These are phyloP conservation scores for Synanthedon vespiformis DNA, from an alignment of 2,888 invertebrate species.

Conservation along the genomic window DNA sequence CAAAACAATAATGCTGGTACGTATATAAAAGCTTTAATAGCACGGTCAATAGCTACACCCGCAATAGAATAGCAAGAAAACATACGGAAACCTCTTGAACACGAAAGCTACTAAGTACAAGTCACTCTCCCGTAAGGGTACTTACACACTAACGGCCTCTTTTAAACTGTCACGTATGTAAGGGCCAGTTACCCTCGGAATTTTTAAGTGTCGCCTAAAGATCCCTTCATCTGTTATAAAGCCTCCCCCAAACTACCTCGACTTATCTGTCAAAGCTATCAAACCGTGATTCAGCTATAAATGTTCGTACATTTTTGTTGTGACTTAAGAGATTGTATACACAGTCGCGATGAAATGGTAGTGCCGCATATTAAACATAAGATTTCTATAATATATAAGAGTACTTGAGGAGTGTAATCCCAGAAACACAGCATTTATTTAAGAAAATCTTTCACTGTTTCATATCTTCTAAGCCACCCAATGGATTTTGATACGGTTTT, in stretches of 20 bases:
- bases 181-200: background rate
- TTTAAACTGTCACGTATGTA: background rate
- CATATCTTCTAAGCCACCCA: too few species aligned
- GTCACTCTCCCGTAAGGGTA: conserved; percentile 9
- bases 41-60: conserved; percentile 3
- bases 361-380: too few species aligned
- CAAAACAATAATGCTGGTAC: background rate
- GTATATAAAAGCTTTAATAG: background rate
- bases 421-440: too few species aligned
- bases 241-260: background rate
- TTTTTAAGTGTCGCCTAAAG: background rate
- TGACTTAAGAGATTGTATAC: too few species aligned
- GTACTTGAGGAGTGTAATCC: too few species aligned
- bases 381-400: too few species aligned
- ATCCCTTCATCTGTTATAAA: background rate
- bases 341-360: too few species aligned
- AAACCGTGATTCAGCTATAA: too few species aligned
- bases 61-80: conserved; percentile 3
- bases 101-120: conserved; percentile 14
- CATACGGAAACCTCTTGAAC: conserved; percentile 6
- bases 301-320: too few species aligned
- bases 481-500: too few species aligned
- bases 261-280: too few species aligned
- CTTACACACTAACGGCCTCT: conserved; percentile 4
- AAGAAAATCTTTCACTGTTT: too few species aligned